Conservation (phyloP, 2,113 vertebrate species). For the Trinectes maculatus region DNA sequence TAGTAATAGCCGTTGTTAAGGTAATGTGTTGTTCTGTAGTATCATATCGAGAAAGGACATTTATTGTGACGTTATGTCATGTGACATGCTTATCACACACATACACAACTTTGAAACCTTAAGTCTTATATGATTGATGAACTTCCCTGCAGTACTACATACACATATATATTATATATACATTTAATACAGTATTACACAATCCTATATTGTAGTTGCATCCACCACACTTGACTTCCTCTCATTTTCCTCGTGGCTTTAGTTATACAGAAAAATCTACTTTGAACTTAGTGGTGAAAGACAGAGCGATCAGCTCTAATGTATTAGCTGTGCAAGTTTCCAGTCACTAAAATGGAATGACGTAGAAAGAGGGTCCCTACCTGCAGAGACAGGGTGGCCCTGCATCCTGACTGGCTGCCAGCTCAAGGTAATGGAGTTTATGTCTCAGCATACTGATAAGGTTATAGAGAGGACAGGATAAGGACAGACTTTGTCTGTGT, state of each 20-base stretch:
- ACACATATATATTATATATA: too few species aligned
- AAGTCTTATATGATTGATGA: too few species aligned
- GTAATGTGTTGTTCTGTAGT: too few species aligned
- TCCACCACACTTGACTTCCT: constrained; percentile 3
- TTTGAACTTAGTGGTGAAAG: constrained; percentile 40
- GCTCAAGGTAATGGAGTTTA: constrained; percentile 54
- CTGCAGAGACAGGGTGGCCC: constrained; percentile 55
- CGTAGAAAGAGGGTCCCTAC: constrained; percentile 61
- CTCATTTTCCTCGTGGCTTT: constrained; percentile 23
- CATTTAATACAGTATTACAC: too few species aligned
- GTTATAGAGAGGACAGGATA: constrained; percentile 47
- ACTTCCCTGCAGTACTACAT: too few species aligned
- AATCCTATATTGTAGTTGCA: not conserved
- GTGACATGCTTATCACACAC: not conserved
- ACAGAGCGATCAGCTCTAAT: constrained; percentile 44
- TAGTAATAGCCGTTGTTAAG: too few species aligned
- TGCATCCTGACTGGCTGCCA: constrained; percentile 71
- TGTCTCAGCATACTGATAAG: constrained; percentile 68
- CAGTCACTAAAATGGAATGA: constrained; percentile 75
- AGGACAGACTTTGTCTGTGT: not conserved
- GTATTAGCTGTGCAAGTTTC: constrained; percentile 61
- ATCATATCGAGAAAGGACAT: too few species aligned
- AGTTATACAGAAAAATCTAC: constrained; percentile 36
- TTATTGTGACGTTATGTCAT: too few species aligned
- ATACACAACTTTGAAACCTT: too few species aligned